Percentiles rank a stretch among this genome's conserved stretches.
Conservation (phyloP, 2,888 invertebrate genomes). For the Epirrhoe tristata region DNA sequence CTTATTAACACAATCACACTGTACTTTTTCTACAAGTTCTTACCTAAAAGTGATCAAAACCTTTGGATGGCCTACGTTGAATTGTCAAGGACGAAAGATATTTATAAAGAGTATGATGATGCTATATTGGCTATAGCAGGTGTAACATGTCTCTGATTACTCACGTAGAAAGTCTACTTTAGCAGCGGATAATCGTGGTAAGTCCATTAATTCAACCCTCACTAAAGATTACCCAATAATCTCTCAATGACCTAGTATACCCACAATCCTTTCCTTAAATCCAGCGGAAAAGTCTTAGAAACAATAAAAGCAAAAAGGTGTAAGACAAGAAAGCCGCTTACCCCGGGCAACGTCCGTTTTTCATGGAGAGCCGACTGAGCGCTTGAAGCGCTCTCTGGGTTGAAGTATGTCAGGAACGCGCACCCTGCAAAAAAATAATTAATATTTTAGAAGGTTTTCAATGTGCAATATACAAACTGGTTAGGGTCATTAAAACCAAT, state of each 20-base stretch:
- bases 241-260: slow-evolving; percentile 5
- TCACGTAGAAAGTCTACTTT: too few species aligned
- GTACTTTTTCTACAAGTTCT: too few species aligned
- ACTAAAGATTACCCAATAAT: slow-evolving; percentile 1
- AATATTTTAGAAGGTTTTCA: slow-evolving; percentile 13
- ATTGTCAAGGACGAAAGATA: too few species aligned
- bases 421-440: slow-evolving; percentile 90
- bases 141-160: too few species aligned
- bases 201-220: too few species aligned
- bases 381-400: slow-evolving; percentile 96
- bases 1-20: too few species aligned
- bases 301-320: slow-evolving; percentile 30
- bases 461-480: neutral
- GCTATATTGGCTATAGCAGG: too few species aligned
- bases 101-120: too few species aligned
- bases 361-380: slow-evolving; percentile 98
- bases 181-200: too few species aligned
- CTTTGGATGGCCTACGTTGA: too few species aligned
- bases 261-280: slow-evolving; percentile 10
- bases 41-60: too few species aligned
- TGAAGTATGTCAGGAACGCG: slow-evolving; percentile 99
- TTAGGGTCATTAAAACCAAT: too few species aligned
- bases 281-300: slow-evolving; percentile 18
- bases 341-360: slow-evolving; percentile 99
- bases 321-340: slow-evolving; percentile 82